These are phyloP conservation scores for Cassiopea xamachana DNA, from an alignment of 30 jellyfish, hydroid and myxozoan species.

Conservation along the genomic window DNA sequence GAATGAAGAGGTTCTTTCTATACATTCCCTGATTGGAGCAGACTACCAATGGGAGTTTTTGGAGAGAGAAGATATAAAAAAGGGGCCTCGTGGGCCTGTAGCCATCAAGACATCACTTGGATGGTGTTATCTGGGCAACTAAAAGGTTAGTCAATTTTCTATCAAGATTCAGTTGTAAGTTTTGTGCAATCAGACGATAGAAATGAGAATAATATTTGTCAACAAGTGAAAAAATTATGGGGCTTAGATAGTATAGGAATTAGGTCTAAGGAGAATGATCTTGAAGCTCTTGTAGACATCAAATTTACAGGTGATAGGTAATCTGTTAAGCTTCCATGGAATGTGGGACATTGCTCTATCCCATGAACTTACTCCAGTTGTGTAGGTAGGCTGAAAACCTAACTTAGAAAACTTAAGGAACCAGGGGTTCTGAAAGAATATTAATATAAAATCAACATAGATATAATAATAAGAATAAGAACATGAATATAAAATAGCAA, in stretches of 20 bases:
- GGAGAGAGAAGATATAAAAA: not conserved
- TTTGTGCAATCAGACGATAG: not conserved
- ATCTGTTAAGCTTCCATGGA: conserved; percentile 55
- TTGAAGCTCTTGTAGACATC: conserved; percentile 3
- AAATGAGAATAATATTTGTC: not conserved
- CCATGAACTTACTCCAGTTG: conserved; percentile 33
- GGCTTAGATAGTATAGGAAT: conserved; percentile 24
- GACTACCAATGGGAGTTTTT: conserved; percentile 23
- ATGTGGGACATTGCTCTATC: conserved; percentile 56
- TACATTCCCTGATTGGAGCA: conserved; percentile 25
- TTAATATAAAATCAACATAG: too few species aligned
- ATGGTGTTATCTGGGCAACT: conserved; percentile 1
- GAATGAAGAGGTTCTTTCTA: conserved; percentile 1
- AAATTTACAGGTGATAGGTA: conserved; percentile 46
- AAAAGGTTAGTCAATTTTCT: not conserved
- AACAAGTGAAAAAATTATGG: conserved; percentile 30
- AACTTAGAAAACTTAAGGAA: conserved; percentile 23
- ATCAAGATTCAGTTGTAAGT: not conserved
- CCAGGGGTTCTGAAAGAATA: conserved; percentile 23
- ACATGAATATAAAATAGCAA: not conserved
- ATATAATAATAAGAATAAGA: too few species aligned
- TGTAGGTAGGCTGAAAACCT: conserved; percentile 27
- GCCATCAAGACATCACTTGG: conserved; percentile 2
- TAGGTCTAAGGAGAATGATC: conserved; percentile 3
- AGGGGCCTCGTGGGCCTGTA: conserved; percentile 3